Evolutionary conservation across 2,888 invertebrate species (phyloP).

Genomic region (Yponomeuta malinellus): DNA sequence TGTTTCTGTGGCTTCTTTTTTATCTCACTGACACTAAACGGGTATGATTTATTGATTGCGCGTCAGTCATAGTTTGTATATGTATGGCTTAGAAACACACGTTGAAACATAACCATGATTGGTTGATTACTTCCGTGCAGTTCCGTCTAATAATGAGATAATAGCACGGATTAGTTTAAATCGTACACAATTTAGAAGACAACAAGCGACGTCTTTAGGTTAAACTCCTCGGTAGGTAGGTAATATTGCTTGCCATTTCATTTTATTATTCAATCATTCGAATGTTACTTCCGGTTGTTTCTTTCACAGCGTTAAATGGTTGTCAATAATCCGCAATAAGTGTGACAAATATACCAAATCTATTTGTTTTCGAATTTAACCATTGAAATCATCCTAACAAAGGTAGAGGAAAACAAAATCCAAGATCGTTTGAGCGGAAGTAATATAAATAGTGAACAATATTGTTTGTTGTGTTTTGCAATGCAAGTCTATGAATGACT

Average conservation of each 20-base stretch:
- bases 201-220: not conserved
- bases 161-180: not conserved
- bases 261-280: not conserved
- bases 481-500: slow-evolving; percentile 11
- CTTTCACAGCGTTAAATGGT: not conserved
- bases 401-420: slow-evolving; percentile 1
- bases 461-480: slow-evolving; percentile 10
- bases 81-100: not conserved
- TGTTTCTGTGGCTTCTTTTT: not conserved
- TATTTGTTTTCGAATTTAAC: not conserved
- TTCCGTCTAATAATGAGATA: not conserved
- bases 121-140: not conserved
- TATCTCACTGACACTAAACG: not conserved
- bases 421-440: slow-evolving; percentile 7
- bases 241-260: not conserved
- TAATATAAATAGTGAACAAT: not conserved
- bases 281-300: not conserved
- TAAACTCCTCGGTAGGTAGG: too few relatives aligned
- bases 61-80: not conserved
- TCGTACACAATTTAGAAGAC: not conserved
- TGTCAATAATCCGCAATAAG: not conserved
- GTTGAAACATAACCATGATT: not conserved
- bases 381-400: not conserved
- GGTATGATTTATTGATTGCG: not conserved
- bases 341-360: not conserved